phyloP scores from a whole-genome alignment of 1,140 invertebrate genomes.

The Pemphigus obesinymphae region DNA sequence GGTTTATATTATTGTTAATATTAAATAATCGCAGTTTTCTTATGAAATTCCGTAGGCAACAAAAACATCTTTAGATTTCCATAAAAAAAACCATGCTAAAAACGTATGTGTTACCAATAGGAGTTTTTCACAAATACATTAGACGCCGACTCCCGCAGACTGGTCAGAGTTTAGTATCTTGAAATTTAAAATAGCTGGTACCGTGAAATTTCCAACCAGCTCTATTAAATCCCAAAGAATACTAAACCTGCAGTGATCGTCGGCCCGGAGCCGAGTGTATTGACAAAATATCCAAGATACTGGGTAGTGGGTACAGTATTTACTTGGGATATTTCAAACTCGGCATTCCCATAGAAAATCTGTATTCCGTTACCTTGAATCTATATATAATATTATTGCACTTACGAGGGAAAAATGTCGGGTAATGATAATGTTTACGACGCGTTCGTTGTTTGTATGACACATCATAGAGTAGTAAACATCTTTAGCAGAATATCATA shows the following conservation, averaged over 20 bases:
- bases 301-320: neutral
- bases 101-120: constrained; percentile 37
- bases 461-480: constrained; percentile 35
- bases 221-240: constrained; percentile 40
- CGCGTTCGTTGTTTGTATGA: constrained; percentile 1
- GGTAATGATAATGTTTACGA: neutral
- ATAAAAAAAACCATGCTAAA: neutral
- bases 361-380: constrained; percentile 4
- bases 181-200: constrained; percentile 36
- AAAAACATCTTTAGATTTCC: constrained; percentile 30
- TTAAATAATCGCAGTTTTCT: neutral
- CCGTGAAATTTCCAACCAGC: neutral
- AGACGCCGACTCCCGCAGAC: neutral
- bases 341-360: neutral
- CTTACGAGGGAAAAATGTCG: neutral
- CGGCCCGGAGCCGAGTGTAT: neutral
- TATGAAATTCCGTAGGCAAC: constrained; percentile 35
- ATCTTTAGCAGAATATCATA: constrained; percentile 36
- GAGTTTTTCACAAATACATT: constrained; percentile 12
- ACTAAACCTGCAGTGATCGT: neutral
- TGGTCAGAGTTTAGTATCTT: constrained; percentile 10
- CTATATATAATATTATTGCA: neutral
- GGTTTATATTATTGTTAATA: neutral
- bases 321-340: neutral
- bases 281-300: neutral